phyloP scores from a whole-genome alignment of 2,797 vertebrate species.

The Lacerta viridis region DNA sequence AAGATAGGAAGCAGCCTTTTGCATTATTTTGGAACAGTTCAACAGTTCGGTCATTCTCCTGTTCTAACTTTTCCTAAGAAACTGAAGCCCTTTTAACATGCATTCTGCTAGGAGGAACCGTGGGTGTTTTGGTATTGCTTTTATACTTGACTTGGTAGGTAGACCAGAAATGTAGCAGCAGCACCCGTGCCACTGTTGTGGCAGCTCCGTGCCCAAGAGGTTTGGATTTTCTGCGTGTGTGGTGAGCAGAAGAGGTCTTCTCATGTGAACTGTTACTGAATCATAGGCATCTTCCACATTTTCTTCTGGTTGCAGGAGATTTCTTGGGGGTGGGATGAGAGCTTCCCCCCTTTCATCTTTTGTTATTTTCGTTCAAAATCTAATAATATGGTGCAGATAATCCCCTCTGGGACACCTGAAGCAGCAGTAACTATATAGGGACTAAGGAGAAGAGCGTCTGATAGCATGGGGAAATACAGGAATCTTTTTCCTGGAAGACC shows the following conservation, averaged over 20 bases:
- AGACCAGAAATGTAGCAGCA: neutral
- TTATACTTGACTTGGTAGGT: neutral
- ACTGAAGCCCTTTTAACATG: slow-evolving; percentile 36
- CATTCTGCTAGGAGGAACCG: slow-evolving; percentile 32
- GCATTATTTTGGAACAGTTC: slow-evolving; percentile 13
- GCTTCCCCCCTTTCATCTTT: neutral
- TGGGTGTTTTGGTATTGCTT: neutral
- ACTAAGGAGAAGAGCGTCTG: neutral
- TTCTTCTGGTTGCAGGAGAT: neutral
- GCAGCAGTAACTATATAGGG: neutral
- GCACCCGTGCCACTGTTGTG: too few relatives aligned
- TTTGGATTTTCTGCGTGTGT: neutral
- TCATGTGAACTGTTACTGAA: neutral
- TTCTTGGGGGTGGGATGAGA: neutral
- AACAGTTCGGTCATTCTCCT: slow-evolving; percentile 45
- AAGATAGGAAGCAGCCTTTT: slow-evolving; percentile 15
- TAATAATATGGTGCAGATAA: neutral
- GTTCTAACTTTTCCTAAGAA: slow-evolving; percentile 24
- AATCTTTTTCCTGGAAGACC: neutral
- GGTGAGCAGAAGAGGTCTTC: neutral
- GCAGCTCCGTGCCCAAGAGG: neutral
- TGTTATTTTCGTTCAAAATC: too few relatives aligned
- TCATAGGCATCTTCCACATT: neutral
- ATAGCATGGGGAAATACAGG: neutral
- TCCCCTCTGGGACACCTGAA: neutral